Conservation (phyloP, 2,797 vertebrate genomes). For the Sebastes hopkinsi region DNA sequence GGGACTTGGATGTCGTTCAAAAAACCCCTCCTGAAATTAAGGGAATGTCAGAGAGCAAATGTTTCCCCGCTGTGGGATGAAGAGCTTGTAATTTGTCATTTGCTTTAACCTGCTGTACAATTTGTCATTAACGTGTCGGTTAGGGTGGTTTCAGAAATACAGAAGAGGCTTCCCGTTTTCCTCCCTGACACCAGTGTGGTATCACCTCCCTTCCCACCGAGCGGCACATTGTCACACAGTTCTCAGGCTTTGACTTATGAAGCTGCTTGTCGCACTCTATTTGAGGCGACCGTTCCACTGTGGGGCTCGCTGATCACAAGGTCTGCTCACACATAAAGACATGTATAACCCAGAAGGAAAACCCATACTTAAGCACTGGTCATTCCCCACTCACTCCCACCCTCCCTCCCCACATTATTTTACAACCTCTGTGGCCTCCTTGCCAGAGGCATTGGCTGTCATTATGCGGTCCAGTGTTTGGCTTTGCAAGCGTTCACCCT, state of each 20-base stretch:
- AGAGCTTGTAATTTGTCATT: slow-evolving; percentile 52
- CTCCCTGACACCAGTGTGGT: slow-evolving; percentile 33
- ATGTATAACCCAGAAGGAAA: slow-evolving; percentile 63
- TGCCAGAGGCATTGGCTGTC: slow-evolving; percentile 77
- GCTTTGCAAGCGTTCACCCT: slow-evolving; percentile 70
- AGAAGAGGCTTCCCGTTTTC: slow-evolving; percentile 23
- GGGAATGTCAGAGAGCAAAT: slow-evolving; percentile 22
- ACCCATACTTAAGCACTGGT: slow-evolving; percentile 73
- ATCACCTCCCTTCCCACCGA: slow-evolving; percentile 42
- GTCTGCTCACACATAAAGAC: slow-evolving; percentile 65
- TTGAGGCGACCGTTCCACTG: slow-evolving; percentile 57
- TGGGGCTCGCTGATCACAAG: slow-evolving; percentile 65
- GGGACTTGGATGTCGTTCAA: slow-evolving; percentile 44
- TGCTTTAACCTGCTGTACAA: slow-evolving; percentile 30
- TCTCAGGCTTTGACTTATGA: slow-evolving; percentile 66
- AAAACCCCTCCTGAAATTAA: slow-evolving; percentile 30
- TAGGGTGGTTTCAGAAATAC: slow-evolving; percentile 33
- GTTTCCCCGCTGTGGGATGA: slow-evolving; percentile 31
- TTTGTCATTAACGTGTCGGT: slow-evolving; percentile 33
- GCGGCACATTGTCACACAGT: slow-evolving; percentile 44
- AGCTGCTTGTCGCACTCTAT: slow-evolving; percentile 58
- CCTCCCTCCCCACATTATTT: slow-evolving; percentile 53
- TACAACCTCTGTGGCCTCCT: slow-evolving; percentile 69
- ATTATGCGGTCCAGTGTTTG: slow-evolving; percentile 79
- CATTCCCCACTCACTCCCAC: slow-evolving; percentile 32